Percentiles rank a stretch among this genome's conserved stretches.
These are phyloP conservation scores for Panagrolaimus sp. DNA, from an alignment of 1,140 invertebrate species.

Conservation along the genomic window DNA sequence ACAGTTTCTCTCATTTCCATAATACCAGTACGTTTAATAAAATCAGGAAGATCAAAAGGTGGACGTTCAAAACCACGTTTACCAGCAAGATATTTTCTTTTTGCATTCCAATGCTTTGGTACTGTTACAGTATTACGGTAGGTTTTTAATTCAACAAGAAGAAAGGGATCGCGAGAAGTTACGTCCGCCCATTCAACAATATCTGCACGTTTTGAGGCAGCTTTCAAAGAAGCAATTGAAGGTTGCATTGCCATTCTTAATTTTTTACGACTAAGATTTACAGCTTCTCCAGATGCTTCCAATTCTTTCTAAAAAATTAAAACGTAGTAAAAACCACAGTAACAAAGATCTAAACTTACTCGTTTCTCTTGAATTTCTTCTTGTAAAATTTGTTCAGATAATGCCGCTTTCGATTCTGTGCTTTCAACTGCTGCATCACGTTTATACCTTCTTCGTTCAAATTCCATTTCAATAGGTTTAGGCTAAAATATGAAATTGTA, in stretches of 20 bases:
- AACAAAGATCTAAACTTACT: conserved; percentile 24
- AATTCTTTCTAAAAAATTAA: conserved; percentile 43
- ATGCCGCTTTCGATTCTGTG: conserved; percentile 40
- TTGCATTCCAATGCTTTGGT: conserved; percentile 98
- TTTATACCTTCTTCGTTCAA: conserved; percentile 13
- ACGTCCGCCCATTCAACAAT: conserved; percentile 99
- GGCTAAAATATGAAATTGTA: conserved; percentile 34
- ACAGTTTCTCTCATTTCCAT: conserved; percentile 98
- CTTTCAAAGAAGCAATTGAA: conserved; percentile 55
- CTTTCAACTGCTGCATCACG: conserved; percentile 31
- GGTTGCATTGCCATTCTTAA: conserved; percentile 53
- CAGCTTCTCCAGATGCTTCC: conserved; percentile 46
- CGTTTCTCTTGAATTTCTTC: conserved; percentile 52
- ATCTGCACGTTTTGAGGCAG: conserved; percentile 71
- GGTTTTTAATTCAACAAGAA: conserved; percentile 86
- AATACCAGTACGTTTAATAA: conserved; percentile 97
- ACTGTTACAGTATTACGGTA: conserved; percentile 85
- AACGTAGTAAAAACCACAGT: conserved; percentile 24
- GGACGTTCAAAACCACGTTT: conserved; percentile 98
- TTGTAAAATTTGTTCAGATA: conserved; percentile 51
- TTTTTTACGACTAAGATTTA: conserved; percentile 52
- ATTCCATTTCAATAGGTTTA: conserved; percentile 38
- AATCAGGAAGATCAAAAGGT: conserved; percentile 94
- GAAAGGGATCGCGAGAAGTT: conserved; percentile 87
- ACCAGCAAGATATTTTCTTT: conserved; percentile 88